A percentile compares a stretch with the other conserved stretches of the same genome.
Evolutionary conservation across 2,113 vertebrate species (phyloP).

Genomic region (Dolichallabes microphthalmus): DNA sequence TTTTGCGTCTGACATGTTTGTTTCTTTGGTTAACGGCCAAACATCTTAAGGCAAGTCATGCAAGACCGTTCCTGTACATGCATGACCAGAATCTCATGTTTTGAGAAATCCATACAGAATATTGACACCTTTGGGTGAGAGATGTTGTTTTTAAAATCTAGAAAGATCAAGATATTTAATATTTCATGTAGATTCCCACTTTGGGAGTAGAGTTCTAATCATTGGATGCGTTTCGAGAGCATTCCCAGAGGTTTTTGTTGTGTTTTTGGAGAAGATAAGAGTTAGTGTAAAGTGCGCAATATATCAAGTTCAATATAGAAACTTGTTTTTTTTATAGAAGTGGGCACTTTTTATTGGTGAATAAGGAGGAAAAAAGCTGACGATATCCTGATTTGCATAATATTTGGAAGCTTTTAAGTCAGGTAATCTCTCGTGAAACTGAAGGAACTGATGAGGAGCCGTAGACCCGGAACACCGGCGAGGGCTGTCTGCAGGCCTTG

Average conservation of each 20-base stretch:
- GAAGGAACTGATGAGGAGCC: neutral
- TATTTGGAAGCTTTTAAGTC: neutral
- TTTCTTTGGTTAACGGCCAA: neutral
- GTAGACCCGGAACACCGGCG: neutral
- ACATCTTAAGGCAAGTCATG: neutral
- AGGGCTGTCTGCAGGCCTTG: neutral
- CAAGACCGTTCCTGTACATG: neutral
- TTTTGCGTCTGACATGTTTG: neutral
- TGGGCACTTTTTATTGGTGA: neutral
- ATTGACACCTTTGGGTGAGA: neutral
- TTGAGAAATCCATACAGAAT: neutral
- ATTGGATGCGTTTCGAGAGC: too few relatives aligned
- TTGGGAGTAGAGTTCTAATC: neutral
- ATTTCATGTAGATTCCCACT: neutral
- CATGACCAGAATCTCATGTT: neutral
- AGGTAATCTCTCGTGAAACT: conserved; percentile 31
- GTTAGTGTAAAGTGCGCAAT: too few relatives aligned
- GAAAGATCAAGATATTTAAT: neutral
- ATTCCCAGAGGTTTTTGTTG: too few relatives aligned
- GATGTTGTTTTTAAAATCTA: neutral
- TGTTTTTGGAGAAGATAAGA: too few relatives aligned
- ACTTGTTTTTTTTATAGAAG: neutral
- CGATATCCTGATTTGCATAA: neutral
- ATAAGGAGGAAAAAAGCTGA: neutral
- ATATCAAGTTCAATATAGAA: too few relatives aligned